These are phyloP conservation scores for Hystrix cristata DNA, from an alignment of 2,113 vertebrate species.

Conservation along the genomic window DNA sequence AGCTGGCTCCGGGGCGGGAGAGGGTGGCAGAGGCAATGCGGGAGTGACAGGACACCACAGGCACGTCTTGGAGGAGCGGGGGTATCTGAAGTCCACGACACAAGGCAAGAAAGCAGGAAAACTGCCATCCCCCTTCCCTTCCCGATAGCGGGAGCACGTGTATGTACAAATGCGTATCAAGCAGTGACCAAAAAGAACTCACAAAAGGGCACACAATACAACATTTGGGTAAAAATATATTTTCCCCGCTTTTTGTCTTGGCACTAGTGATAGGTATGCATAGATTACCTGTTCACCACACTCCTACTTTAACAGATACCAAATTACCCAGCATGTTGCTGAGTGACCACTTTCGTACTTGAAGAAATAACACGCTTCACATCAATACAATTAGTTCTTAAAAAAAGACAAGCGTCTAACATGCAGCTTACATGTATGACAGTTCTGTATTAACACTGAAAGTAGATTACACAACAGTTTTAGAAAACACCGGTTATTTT, in stretches of 20 bases:
- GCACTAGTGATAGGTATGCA: constrained; percentile 71
- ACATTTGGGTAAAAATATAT: constrained; percentile 88
- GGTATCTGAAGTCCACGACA: neutral
- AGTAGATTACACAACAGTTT: constrained; percentile 86
- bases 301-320: constrained; percentile 79
- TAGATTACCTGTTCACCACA: constrained; percentile 69
- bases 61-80: neutral
- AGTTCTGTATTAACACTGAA: constrained; percentile 87
- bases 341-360: constrained; percentile 83
- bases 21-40: neutral
- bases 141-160: neutral
- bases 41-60: neutral
- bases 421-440: constrained; percentile 86
- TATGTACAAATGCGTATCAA: constrained; percentile 18
- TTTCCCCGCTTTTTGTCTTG: constrained; percentile 83
- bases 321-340: constrained; percentile 70
- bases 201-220: constrained; percentile 82
- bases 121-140: neutral
- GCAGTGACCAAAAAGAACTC: constrained; percentile 67
- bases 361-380: constrained; percentile 82
- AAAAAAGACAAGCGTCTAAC: constrained; percentile 87
- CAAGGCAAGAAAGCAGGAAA: neutral
- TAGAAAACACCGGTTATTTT: constrained; percentile 88
- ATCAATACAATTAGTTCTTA: constrained; percentile 81
- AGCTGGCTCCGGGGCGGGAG: neutral